Conservation (phyloP, 2,797 vertebrate species). For the Syngnathus acus region DNA sequence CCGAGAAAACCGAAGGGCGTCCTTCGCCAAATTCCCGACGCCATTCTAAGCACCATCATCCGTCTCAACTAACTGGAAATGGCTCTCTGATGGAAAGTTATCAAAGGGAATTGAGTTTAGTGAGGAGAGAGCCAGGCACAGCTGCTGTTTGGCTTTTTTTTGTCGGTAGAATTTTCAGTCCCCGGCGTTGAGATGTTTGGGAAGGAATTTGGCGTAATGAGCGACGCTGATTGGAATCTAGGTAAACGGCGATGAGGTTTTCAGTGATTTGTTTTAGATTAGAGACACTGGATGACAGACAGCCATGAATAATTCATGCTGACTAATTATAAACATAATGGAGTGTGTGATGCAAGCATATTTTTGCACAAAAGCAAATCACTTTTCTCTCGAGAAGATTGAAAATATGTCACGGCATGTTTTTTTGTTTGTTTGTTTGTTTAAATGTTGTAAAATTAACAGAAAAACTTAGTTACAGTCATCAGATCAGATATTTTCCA, state of each 20-base stretch:
- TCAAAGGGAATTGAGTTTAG: not conserved
- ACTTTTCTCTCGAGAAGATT: slow-evolving; percentile 2
- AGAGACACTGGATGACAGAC: slow-evolving; percentile 44
- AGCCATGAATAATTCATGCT: slow-evolving; percentile 51
- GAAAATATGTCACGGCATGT: not conserved
- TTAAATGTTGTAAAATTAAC: slow-evolving; percentile 1
- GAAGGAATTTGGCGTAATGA: not conserved
- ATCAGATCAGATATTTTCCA: not conserved
- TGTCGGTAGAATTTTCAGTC: not conserved
- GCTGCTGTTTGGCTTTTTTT: not conserved
- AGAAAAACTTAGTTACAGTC: not conserved
- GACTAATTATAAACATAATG: slow-evolving; percentile 51
- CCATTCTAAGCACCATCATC: not conserved
- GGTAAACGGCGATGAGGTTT: slow-evolving; percentile 56
- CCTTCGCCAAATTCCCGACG: not conserved
- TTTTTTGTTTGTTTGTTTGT: not conserved
- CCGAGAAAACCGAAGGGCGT: not conserved
- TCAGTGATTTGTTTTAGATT: slow-evolving; percentile 38
- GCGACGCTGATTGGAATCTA: slow-evolving; percentile 27
- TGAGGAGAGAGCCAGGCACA: not conserved
- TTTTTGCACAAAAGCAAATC: slow-evolving; percentile 26
- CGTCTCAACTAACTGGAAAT: not conserved
- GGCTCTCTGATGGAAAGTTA: not conserved
- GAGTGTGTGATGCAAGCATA: slow-evolving; percentile 19
- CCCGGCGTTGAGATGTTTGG: not conserved